phyloP scores from a whole-genome alignment of 2,888 invertebrate species.

The Incurvaria masculella region DNA sequence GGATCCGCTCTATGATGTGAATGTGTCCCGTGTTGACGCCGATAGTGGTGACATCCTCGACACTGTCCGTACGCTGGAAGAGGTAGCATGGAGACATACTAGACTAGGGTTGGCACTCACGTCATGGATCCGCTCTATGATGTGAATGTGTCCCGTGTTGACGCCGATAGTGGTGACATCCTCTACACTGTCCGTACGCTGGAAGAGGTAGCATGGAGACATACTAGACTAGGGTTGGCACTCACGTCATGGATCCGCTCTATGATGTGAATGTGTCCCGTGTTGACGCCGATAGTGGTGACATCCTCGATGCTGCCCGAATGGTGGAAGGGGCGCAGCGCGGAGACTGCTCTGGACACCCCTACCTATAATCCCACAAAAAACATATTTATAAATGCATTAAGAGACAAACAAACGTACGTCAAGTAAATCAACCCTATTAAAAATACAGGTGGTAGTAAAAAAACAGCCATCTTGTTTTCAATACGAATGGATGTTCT shows the following conservation, averaged over 20 bases:
- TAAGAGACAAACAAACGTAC: background rate
- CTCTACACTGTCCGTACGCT: constrained; percentile 45
- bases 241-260: constrained; percentile 40
- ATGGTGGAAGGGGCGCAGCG: constrained; percentile 61
- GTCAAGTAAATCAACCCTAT: too few species aligned
- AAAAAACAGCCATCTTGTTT: too few species aligned
- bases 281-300: constrained; percentile 64
- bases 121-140: constrained; percentile 44
- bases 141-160: constrained; percentile 64
- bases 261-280: constrained; percentile 55
- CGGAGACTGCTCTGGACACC: constrained; percentile 71
- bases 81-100: too few species aligned
- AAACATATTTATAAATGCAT: background rate
- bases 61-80: too few species aligned
- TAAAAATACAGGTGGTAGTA: too few species aligned
- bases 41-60: too few species aligned
- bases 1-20: too few species aligned
- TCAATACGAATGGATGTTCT: too few species aligned
- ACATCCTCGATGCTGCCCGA: constrained; percentile 40
- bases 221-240: too few species aligned
- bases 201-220: too few species aligned
- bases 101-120: constrained; percentile 24
- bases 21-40: too few species aligned
- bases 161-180: constrained; percentile 56
- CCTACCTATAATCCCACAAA: constrained; percentile 52